Base-by-base conservation (phyloP, 2,797 vertebrate species). In the Odontamblyopus rebecca region DNA sequence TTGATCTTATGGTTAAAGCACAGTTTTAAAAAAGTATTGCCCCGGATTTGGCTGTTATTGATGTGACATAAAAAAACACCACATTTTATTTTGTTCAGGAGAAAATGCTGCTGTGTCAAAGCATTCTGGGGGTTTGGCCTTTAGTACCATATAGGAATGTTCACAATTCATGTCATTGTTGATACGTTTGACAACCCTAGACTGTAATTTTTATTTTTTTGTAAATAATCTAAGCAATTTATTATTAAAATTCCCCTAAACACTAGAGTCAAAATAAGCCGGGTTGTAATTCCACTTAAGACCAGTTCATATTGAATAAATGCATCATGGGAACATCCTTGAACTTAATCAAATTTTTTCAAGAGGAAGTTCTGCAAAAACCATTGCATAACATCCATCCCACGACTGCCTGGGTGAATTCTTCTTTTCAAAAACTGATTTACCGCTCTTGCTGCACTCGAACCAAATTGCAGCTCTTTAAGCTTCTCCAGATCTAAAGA, bases 1-100 rank as follows among this genome's bases (percentile, higher is more conserved):
- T 76, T 2, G 57, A 74, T 50, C 6, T 0, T 54, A 38, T 32
- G 59, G 50, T 71, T 62, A 53, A 29, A 69, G 60, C 26, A 57
- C 59, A 75, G 60, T 48, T 67, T 69, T 3, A 48, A 26, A 63
- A 62, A 26, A 48, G 63, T 59, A 26, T 44, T 69, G 29, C 35
- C 30, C 71, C 77, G 61, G 53, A 51, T 30, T 72, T 65, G 51
- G 35, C 59, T 68, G 1, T 29, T 23, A 48, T 50, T 77, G 61
- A 75, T 27, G 1, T 27, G n/a, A 27, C 44, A 65, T 26, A 16
- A 50, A 29, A 29, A 65, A 65, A 38, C 13, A 57, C 9, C 23
- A 57, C 23, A 1, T 57, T 61, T 61, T 18, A 32, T 16, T 30
- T 18, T 61, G 16, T 30, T 26, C 27, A 61, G 29, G 32, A 61